These are phyloP conservation scores for Deroptyus accipitrinus DNA, from an alignment of 2,113 vertebrate species.

Conservation along the genomic window DNA sequence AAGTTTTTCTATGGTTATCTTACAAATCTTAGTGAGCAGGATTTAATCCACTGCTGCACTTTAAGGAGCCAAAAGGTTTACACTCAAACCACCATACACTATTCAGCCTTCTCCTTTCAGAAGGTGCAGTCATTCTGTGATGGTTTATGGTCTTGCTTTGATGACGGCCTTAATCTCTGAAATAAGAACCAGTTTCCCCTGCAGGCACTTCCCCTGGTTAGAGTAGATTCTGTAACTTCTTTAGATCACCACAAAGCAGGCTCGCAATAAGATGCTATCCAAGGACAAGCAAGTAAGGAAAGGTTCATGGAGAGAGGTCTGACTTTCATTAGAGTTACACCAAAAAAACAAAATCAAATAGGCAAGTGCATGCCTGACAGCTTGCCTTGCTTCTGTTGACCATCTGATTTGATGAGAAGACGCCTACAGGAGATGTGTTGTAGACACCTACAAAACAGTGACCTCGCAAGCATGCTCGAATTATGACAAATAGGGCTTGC, in stretches of 20 bases:
- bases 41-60: neutral
- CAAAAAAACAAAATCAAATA: neutral
- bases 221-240: neutral
- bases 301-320: neutral
- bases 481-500: neutral
- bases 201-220: neutral
- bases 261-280: neutral
- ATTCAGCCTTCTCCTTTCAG: neutral
- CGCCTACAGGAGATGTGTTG: neutral
- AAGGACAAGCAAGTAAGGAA: neutral
- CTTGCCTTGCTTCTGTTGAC: neutral
- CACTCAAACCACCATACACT: neutral
- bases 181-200: neutral
- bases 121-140: neutral
- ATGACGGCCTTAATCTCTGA: neutral
- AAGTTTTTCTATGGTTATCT: neutral
- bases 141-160: neutral
- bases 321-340: neutral
- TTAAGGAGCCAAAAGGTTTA: neutral
- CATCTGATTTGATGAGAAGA: neutral
- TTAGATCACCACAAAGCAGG: neutral
- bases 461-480: rapidly evolving
- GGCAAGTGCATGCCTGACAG: neutral
- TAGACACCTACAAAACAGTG: neutral
- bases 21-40: neutral